These are phyloP conservation scores for Drosophila neonasuta DNA, from an alignment of 2,888 invertebrate genomes.

Conservation along the genomic window DNA sequence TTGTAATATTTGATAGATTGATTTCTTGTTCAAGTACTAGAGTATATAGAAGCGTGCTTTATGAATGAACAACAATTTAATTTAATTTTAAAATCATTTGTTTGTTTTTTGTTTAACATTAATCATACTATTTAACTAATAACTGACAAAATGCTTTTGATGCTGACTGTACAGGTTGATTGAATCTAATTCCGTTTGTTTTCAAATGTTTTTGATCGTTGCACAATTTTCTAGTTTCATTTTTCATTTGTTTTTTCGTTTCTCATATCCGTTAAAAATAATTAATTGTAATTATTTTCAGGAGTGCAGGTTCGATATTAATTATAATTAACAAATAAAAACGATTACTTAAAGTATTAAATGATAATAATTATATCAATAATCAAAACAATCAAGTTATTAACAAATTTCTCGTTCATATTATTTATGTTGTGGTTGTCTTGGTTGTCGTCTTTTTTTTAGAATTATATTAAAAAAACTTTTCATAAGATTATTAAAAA, in stretches of 20 bases:
- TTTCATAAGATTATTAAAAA: conserved; percentile 39
- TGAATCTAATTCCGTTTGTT: conserved; percentile 54
- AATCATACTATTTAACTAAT: conserved; percentile 69
- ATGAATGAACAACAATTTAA: conserved; percentile 68
- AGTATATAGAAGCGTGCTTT: conserved; percentile 70
- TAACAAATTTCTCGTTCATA: conserved; percentile 61
- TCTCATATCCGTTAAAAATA: conserved; percentile 46
- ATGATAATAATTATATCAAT: conserved; percentile 62
- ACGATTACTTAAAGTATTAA: conserved; percentile 71
- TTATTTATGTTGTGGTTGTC: conserved; percentile 39
- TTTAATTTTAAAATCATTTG: conserved; percentile 33
- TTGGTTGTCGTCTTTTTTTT: conserved; percentile 28
- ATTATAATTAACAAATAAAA: conserved; percentile 71
- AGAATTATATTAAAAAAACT: conserved; percentile 41
- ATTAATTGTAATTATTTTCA: conserved; percentile 42
- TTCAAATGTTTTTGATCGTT: conserved; percentile 48
- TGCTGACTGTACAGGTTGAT: conserved; percentile 79
- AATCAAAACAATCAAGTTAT: conserved; percentile 66
- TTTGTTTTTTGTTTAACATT: conserved; percentile 38
- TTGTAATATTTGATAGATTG: conserved; percentile 47
- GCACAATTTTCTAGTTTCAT: conserved; percentile 51
- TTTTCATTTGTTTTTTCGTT: conserved; percentile 24
- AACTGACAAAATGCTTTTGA: conserved; percentile 84
- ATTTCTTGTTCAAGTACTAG: conserved; percentile 57
- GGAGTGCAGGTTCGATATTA: conserved; percentile 55